phyloP scores from a whole-genome alignment of 64 coral and sea anemone genomes.

The Stichodactyla mertensii region DNA sequence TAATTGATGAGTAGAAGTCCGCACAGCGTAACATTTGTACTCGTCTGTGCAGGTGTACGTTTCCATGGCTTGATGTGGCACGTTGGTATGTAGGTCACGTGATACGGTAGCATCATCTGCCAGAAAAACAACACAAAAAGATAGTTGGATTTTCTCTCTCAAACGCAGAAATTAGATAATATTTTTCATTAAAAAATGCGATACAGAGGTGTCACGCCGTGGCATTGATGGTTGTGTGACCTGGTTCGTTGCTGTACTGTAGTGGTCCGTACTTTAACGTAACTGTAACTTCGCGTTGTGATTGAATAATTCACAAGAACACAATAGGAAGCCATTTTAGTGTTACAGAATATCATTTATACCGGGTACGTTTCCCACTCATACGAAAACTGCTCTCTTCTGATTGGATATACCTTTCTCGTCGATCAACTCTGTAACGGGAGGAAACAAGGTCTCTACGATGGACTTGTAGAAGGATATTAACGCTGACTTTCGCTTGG shows the following conservation, averaged over 20 bases:
- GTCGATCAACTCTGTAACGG: slow-evolving; percentile 23
- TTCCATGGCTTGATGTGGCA: slow-evolving; percentile 84
- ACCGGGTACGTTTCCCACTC: not conserved
- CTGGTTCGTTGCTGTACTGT: too few relatives aligned
- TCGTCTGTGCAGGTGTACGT: slow-evolving; percentile 81
- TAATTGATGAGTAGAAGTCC: slow-evolving; percentile 79
- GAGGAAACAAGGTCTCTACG: slow-evolving; percentile 83
- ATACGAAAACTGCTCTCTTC: not conserved
- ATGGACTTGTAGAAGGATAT: slow-evolving; percentile 89
- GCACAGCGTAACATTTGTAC: slow-evolving; percentile 84
- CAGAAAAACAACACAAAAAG: not conserved
- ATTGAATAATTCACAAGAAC: too few relatives aligned
- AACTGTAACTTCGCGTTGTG: too few relatives aligned
- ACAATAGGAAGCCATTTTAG: too few relatives aligned
- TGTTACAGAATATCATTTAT: too few relatives aligned
- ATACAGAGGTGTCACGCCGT: too few relatives aligned
- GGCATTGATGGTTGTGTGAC: too few relatives aligned
- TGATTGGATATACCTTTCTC: slow-evolving; percentile 30
- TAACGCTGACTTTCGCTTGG: slow-evolving; percentile 68
- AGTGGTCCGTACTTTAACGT: too few relatives aligned
- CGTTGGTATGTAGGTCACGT: slow-evolving; percentile 3
- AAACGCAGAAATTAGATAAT: too few relatives aligned
- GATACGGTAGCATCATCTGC: not conserved
- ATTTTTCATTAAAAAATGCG: too few relatives aligned
- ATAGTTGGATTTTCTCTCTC: not conserved